Evolutionary conservation across 2,113 vertebrate genomes (phyloP).

Genomic region (Nymphicus hollandicus): DNA sequence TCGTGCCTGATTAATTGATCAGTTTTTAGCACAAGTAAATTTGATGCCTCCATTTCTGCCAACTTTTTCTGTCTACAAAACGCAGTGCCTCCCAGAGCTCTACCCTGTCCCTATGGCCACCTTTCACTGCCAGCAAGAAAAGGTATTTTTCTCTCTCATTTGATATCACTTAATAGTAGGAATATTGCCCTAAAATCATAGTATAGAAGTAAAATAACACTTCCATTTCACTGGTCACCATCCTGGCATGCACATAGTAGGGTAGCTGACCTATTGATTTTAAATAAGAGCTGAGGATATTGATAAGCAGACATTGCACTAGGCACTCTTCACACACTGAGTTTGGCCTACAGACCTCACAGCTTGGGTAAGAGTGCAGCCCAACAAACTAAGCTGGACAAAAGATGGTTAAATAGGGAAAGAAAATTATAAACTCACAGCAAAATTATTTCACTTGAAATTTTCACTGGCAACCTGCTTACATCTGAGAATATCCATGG

Average conservation of each 20-base stretch:
- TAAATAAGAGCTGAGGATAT: not conserved
- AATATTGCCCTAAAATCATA: not conserved
- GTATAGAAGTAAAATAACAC: not conserved
- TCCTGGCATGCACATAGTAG: not conserved
- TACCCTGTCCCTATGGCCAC: accelerated
- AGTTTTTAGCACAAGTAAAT: conserved; percentile 20
- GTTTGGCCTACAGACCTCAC: not conserved
- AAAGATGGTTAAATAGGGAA: not conserved
- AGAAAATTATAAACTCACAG: not conserved
- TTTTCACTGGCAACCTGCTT: not conserved
- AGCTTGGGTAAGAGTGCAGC: not conserved
- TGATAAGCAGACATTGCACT: not conserved
- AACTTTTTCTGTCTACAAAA: not conserved
- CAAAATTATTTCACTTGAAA: not conserved
- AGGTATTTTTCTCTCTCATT: not conserved
- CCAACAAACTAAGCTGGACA: not conserved
- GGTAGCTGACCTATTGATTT: not conserved
- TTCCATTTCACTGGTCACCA: not conserved
- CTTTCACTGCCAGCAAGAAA: not conserved
- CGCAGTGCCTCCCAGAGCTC: not conserved
- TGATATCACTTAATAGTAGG: not conserved
- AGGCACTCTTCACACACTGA: not conserved
- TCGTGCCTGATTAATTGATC: not conserved
- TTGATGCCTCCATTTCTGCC: not conserved
- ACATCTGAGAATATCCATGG: not conserved